phyloP scores from a whole-genome alignment of 2,797 vertebrate genomes.

The Potorous gilbertii region DNA sequence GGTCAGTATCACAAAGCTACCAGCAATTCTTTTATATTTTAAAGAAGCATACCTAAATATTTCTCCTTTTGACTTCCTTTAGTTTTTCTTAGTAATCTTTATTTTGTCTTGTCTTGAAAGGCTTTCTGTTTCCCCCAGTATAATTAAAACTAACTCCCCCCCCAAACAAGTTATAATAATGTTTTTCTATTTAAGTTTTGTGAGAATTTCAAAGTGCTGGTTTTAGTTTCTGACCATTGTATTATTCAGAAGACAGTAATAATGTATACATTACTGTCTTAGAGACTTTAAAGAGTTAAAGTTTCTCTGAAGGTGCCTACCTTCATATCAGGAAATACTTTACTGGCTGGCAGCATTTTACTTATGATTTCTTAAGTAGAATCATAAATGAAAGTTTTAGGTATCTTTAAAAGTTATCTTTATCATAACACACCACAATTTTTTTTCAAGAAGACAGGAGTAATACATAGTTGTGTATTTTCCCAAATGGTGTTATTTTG shows the following conservation, averaged over 20 bases:
- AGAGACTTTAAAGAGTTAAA: slow-evolving; percentile 14
- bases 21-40: not conserved
- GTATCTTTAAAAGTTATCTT: slow-evolving; percentile 18
- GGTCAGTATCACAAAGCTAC: not conserved
- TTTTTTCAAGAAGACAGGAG: slow-evolving; percentile 41
- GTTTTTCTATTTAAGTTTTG: too few species aligned
- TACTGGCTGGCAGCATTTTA: not conserved
- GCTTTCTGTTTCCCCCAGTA: too few species aligned
- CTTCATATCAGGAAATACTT: not conserved
- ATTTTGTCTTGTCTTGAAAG: slow-evolving; percentile 27
- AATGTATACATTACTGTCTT: slow-evolving; percentile 46
- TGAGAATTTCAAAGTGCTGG: not conserved
- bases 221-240: slow-evolving; percentile 18
- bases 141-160: too few species aligned
- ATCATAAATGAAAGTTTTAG: not conserved
- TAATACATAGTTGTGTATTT: not conserved
- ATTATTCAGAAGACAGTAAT: slow-evolving; percentile 4
- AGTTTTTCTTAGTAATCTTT: not conserved
- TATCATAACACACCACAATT: not conserved
- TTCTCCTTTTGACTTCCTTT: not conserved
- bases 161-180: too few species aligned
- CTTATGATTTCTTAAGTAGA: slow-evolving; percentile 3
- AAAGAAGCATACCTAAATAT: not conserved
- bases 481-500: not conserved
- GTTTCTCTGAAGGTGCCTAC: too few species aligned